These are phyloP conservation scores for Actinostola sp. DNA, from an alignment of 92 coral and sea anemone species.

Conservation along the genomic window DNA sequence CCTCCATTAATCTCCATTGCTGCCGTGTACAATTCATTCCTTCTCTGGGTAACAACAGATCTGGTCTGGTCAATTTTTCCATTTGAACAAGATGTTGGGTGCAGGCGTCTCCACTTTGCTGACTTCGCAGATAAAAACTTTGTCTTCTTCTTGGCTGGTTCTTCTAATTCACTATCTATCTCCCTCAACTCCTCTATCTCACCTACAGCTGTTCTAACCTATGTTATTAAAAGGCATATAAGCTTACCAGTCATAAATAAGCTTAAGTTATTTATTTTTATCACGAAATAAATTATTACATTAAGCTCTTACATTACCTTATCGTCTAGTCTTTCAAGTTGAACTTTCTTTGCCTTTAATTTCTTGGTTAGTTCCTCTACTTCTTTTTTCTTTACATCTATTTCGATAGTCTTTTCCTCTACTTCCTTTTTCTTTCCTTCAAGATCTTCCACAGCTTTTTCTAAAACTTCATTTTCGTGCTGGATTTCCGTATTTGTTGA, in stretches of 20 bases:
- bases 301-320: background rate
- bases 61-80: no score
- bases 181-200: conserved; percentile 30
- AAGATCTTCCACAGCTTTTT: background rate
- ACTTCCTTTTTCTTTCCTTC: background rate
- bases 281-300: no score
- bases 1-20: conserved; percentile 47
- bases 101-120: conserved; percentile 7
- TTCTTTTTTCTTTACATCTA: background rate
- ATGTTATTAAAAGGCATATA: no score
- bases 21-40: conserved; percentile 35
- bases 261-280: no score
- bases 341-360: conserved; percentile 1
- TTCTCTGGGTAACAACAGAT: no score
- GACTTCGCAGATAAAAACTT: background rate
- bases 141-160: conserved; percentile 2
- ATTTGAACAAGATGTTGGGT: no score
- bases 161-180: conserved; percentile 25
- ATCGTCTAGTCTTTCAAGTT: background rate
- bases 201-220: no score
- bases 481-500: no score
- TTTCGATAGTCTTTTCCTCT: background rate
- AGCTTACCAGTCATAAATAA: no score
- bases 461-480: background rate
- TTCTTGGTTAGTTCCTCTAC: background rate